Evolutionary conservation across 2,888 invertebrate genomes (phyloP).

Genomic region (Himalopsyche anomala): DNA sequence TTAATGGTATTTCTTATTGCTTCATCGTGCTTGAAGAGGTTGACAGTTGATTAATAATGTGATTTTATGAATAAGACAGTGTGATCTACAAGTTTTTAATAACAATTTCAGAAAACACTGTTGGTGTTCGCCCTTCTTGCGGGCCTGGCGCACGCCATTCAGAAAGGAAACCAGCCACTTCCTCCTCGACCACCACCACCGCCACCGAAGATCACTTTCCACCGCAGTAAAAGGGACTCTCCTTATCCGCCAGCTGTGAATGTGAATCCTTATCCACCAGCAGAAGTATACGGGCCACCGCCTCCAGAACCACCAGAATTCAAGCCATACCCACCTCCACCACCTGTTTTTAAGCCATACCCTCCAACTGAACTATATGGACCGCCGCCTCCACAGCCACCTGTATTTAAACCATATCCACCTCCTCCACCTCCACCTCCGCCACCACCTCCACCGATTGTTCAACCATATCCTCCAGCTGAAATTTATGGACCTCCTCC

Average conservation of each 20-base stretch:
- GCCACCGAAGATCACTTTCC: conserved; percentile 57
- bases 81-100: too few species aligned
- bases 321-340: too few species aligned
- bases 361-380: not conserved
- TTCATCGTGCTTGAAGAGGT: too few species aligned
- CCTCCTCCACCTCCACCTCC: too few species aligned
- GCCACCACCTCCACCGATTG: not conserved
- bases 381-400: too few species aligned
- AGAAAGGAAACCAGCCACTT: conserved; percentile 67
- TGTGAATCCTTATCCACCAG: conserved; percentile 46
- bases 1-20: too few species aligned
- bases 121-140: conserved; percentile 59
- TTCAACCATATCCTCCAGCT: conserved; percentile 44
- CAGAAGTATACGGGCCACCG: not conserved
- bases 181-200: conserved; percentile 62
- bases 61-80: too few species aligned
- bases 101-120: conserved; percentile 52
- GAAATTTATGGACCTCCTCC: not conserved
- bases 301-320: too few species aligned
- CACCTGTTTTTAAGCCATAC: not conserved
- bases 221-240: conserved; percentile 49
- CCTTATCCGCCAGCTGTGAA: not conserved
- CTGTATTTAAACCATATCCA: too few species aligned
- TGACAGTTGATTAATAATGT: too few species aligned
- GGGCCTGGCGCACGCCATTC: conserved; percentile 65